A percentile compares a stretch with the other conserved stretches of the same genome.
Conservation (phyloP, 1,140 invertebrate genomes). For the Drosophila rhopaloa region DNA sequence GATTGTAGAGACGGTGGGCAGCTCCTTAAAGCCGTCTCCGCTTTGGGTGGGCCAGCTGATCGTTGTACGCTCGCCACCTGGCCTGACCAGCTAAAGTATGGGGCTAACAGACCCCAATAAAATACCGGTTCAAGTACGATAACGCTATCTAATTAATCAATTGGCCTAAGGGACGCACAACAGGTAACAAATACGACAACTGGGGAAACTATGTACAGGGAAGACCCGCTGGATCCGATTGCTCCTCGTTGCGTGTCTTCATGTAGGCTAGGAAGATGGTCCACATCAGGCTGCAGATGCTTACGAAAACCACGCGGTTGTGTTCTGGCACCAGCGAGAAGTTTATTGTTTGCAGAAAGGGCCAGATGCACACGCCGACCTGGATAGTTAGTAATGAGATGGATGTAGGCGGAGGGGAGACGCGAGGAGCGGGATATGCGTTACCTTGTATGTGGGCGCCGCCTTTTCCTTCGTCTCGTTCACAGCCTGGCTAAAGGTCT, state of each 20-base stretch:
- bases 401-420: slow-evolving; percentile 1
- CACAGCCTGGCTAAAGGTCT: slow-evolving; percentile 88
- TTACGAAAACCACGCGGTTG: slow-evolving; percentile 93
- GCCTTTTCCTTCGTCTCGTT: slow-evolving; percentile 91
- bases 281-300: slow-evolving; percentile 93
- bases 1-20: slow-evolving; percentile 74
- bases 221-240: not conserved
- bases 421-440: not conserved
- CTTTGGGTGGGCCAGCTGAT: slow-evolving; percentile 59
- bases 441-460: slow-evolving; percentile 92
- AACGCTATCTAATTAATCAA: slow-evolving; percentile 55
- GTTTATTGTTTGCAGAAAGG: slow-evolving; percentile 92
- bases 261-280: slow-evolving; percentile 94
- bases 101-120: not conserved
- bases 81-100: not conserved
- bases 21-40: not conserved
- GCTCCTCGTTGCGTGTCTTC: slow-evolving; percentile 85
- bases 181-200: slow-evolving; percentile 13
- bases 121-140: slow-evolving; percentile 21
- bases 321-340: slow-evolving; percentile 91
- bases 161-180: slow-evolving; percentile 28
- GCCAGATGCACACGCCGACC: slow-evolving; percentile 93
- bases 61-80: slow-evolving; percentile 54
- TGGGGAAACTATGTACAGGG: slow-evolving; percentile 14
- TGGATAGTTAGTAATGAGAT: slow-evolving; percentile 71